Evolutionary conservation across 2,797 vertebrate genomes (phyloP).

Genomic region (Hoplostethus atlanticus): DNA sequence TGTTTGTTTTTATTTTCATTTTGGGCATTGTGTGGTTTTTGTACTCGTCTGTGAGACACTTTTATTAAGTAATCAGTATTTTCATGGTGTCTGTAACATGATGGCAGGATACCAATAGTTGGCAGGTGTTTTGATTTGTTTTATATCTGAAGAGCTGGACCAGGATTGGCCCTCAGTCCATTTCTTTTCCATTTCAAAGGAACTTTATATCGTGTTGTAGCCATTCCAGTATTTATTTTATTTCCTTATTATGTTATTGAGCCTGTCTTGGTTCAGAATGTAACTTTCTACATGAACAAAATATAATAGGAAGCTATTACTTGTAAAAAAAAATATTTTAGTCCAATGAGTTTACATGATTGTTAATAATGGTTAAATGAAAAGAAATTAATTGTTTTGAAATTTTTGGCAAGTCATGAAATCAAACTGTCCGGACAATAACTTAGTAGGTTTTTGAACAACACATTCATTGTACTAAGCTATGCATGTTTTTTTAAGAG

Average conservation of each 20-base stretch:
- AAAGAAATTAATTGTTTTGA: conserved; percentile 46
- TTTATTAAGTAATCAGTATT: conserved; percentile 49
- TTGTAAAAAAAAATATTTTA: conserved; percentile 56
- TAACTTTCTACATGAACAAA: conserved; percentile 84
- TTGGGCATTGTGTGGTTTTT: conserved; percentile 49
- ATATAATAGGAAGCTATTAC: conserved; percentile 66
- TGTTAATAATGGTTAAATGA: conserved; percentile 72
- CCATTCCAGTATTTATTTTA: conserved; percentile 87
- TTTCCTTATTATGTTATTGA: conserved; percentile 54
- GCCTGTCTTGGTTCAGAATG: conserved; percentile 83
- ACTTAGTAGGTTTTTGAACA: conserved; percentile 49
- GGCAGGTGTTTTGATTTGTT: conserved; percentile 66
- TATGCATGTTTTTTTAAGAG: conserved; percentile 83
- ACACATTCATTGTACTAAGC: conserved; percentile 78
- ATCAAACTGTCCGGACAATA: conserved; percentile 50
- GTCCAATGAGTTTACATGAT: conserved; percentile 75
- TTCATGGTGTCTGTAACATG: conserved; percentile 54
- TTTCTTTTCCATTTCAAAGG: conserved; percentile 52
- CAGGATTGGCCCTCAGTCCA: conserved; percentile 38
- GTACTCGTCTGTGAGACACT: conserved; percentile 55
- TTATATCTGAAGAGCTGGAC: conserved; percentile 60
- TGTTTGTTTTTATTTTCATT: conserved; percentile 32
- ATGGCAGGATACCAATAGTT: conserved; percentile 42
- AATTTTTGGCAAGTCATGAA: conserved; percentile 47
- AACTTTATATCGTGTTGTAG: conserved; percentile 70